A percentile compares a stretch with the other conserved stretches of the same genome.
Evolutionary conservation across 2,797 vertebrate species (phyloP).

Genomic region (Picus viridis): DNA sequence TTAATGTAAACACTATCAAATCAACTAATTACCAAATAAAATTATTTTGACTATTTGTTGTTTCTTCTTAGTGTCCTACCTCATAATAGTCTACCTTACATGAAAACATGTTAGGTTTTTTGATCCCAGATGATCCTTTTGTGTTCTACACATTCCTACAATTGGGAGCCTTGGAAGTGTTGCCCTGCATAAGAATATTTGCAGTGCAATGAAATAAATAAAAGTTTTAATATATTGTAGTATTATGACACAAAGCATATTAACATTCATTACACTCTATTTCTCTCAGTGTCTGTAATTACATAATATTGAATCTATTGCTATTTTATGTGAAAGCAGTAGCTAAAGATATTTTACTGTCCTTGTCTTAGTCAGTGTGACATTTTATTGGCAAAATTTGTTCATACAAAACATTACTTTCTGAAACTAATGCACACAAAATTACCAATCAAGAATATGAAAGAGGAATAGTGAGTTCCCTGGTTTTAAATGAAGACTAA

Average conservation of each 20-base stretch:
- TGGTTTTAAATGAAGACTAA: slow-evolving; percentile 50
- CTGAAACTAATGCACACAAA: slow-evolving; percentile 49
- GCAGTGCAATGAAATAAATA: slow-evolving; percentile 18
- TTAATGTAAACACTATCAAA: not conserved
- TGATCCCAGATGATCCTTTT: not conserved
- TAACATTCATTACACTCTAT: slow-evolving; percentile 34
- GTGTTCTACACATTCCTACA: not conserved
- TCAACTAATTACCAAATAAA: not conserved
- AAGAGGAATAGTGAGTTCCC: slow-evolving; percentile 8
- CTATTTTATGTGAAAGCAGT: slow-evolving; percentile 51
- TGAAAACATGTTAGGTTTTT: not conserved
- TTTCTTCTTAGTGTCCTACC: not conserved
- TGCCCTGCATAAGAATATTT: not conserved
- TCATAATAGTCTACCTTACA: rapidly evolving
- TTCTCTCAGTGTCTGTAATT: slow-evolving; percentile 42
- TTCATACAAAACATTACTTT: slow-evolving; percentile 45
- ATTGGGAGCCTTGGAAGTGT: not conserved
- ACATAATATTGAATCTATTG: slow-evolving; percentile 32
- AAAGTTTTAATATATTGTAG: not conserved
- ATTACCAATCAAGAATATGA: slow-evolving; percentile 32
- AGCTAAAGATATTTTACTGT: slow-evolving; percentile 30
- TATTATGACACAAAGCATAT: not conserved
- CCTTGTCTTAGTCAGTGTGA: slow-evolving; percentile 18
- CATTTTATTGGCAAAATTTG: slow-evolving; percentile 55
- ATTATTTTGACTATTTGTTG: not conserved